Base-by-base conservation (phyloP, 2,113 vertebrate genomes). In the Camelus dromedarius region DNA sequence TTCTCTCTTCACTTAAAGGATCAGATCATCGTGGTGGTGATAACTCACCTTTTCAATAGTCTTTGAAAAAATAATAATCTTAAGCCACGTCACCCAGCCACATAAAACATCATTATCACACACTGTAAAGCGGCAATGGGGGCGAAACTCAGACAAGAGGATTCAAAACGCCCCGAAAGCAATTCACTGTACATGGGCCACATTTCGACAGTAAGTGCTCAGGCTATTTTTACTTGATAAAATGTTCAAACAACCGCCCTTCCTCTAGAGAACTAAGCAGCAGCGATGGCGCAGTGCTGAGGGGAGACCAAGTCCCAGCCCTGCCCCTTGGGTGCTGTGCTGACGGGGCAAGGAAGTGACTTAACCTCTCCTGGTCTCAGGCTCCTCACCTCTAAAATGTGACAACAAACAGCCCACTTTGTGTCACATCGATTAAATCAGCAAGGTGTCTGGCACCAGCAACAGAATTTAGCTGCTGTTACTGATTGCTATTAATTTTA, bases 51-150 rank as follows among this genome's bases (percentile, higher is more conserved):
- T 77, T 72, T 72, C n/a, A 30, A 76, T 0, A 46, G 91, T 16
- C 30, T 89, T 85, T 66, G 35, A 46, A 95, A 91, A 95, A 72
- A 52, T 30, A 30, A 96, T 67, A 97, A 98, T 67, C 89, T n/a
- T 76, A 62, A 91, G 77, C 84, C 0, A 0, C 13, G 62, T 18
- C 67, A 58, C n/a, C 95, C 91, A 92, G 28, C 62, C 90, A 38
- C 18, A 84, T 12, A 11, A 54, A 95, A 90, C 38, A 76, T 30
- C 79, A 64, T 85, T 81, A 76, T 86, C 62, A 89, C 3, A 22
- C 2, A 76, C 42, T 26, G 3, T 16, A 81, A 89, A 35, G 3
- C 35, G 73, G 62, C 60, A 28, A 0, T 32, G 26, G 18, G 60
- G 38, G 38, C 38, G 38, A 92, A 70, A 5, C 67, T 82, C 30